Percentiles rank a stretch among this genome's conserved stretches.
Conservation (phyloP, 2,797 vertebrate genomes). For the Serranus cabrilla region DNA sequence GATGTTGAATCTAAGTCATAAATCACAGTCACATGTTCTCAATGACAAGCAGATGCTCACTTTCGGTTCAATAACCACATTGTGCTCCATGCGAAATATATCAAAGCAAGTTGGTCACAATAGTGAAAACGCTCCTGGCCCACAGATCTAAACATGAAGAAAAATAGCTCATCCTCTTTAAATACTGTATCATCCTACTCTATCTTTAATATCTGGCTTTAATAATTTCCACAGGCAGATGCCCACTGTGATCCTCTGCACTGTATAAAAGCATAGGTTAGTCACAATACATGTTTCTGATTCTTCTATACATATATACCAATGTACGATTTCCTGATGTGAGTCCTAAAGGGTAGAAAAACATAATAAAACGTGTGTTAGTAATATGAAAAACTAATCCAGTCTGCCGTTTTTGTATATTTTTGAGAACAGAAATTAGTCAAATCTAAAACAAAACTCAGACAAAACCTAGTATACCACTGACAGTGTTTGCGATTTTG, state of each 20-base stretch:
- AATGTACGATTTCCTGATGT: conserved; percentile 4
- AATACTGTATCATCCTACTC: conserved; percentile 16
- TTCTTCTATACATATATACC: conserved; percentile 23
- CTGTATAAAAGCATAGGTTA: conserved; percentile 12
- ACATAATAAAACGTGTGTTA: background rate
- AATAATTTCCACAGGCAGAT: conserved; percentile 30
- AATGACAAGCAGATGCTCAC: conserved; percentile 75
- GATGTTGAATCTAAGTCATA: conserved; percentile 58
- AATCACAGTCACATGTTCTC: conserved; percentile 71
- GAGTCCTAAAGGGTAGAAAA: background rate
- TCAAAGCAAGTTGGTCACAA: conserved; percentile 57
- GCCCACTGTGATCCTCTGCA: background rate
- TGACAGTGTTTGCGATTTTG: no score
- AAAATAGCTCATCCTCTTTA: background rate
- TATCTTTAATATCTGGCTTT: conserved; percentile 32
- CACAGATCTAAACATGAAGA: conserved; percentile 37
- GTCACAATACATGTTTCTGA: conserved; percentile 16
- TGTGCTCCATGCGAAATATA: conserved; percentile 39
- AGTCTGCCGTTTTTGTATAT: background rate
- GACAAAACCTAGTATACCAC: no score
- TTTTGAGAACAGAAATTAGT: background rate
- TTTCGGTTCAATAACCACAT: conserved; percentile 55
- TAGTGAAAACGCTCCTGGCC: conserved; percentile 46
- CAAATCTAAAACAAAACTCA: no score
- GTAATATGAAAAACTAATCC: conserved; percentile 1